phyloP scores from a whole-genome alignment of 2,888 invertebrate genomes.

The Cordilura impudica region DNA sequence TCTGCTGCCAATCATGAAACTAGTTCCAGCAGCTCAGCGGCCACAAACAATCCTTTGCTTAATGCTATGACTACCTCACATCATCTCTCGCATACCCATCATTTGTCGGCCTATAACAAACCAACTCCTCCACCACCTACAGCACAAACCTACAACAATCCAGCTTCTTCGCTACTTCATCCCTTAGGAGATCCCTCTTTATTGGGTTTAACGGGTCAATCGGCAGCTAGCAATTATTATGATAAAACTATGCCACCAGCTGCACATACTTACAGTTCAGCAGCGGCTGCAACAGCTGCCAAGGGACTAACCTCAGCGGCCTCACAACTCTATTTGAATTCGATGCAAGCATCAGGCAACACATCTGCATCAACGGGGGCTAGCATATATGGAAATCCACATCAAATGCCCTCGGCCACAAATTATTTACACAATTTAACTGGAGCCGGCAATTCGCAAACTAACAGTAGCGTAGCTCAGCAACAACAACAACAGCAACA shows the following conservation, averaged over 20 bases:
- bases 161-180: constrained; percentile 70
- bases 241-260: constrained; percentile 82
- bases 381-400: constrained; percentile 70
- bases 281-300: constrained; percentile 77
- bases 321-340: constrained; percentile 63
- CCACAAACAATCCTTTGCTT: constrained; percentile 66
- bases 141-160: constrained; percentile 74
- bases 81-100: constrained; percentile 74
- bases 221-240: constrained; percentile 77
- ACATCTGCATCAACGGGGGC: constrained; percentile 13
- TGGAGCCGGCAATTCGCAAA: constrained; percentile 32
- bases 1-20: constrained; percentile 43
- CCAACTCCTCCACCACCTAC: constrained; percentile 72
- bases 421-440: constrained; percentile 47
- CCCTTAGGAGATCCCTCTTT: constrained; percentile 74
- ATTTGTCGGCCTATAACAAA: constrained; percentile 74
- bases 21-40: constrained; percentile 14
- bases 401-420: constrained; percentile 67
- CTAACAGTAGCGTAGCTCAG: constrained; percentile 36
- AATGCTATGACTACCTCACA: constrained; percentile 67
- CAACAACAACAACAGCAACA: constrained; percentile 60
- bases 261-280: constrained; percentile 80
- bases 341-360: constrained; percentile 63
- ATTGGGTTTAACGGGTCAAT: constrained; percentile 65
- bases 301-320: constrained; percentile 64